Percentiles rank a stretch among this genome's conserved stretches.
phyloP scores from a whole-genome alignment of 2,797 vertebrate species.

The Falco novaeseelandiae region DNA sequence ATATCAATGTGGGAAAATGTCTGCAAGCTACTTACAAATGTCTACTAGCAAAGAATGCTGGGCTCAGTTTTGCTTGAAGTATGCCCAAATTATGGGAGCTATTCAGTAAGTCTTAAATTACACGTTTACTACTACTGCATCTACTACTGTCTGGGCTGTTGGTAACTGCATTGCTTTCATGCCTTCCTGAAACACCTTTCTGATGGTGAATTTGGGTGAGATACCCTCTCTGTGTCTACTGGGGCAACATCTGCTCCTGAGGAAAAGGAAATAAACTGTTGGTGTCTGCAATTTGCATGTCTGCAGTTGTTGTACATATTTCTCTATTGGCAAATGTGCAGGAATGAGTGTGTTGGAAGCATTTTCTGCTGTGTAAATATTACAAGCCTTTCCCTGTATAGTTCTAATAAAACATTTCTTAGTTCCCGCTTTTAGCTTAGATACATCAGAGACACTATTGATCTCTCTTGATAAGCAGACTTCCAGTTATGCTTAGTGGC shows the following conservation, averaged over 20 bases:
- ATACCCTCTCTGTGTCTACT: not conserved
- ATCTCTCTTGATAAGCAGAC: not conserved
- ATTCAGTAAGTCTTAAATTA: not conserved
- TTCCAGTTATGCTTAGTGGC: not conserved
- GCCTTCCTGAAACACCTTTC: not conserved
- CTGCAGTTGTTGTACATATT: not conserved
- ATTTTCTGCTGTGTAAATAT: not conserved
- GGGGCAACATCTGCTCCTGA: rapidly evolving
- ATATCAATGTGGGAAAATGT: not conserved
- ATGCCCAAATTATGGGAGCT: rapidly evolving
- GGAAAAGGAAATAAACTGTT: not conserved
- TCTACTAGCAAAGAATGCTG: not conserved
- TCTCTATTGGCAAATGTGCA: not conserved
- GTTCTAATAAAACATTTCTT: not conserved
- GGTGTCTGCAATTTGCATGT: not conserved
- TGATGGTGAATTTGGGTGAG: not conserved
- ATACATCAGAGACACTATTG: not conserved
- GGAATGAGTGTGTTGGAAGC: not conserved
- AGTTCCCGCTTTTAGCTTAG: not conserved
- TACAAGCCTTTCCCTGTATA: not conserved
- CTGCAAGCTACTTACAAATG: not conserved
- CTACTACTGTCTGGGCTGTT: not conserved
- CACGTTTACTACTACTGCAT: not conserved
- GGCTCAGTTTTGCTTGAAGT: not conserved
- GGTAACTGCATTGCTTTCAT: not conserved